A percentile compares a stretch with the other conserved stretches of the same genome.
Evolutionary conservation across 2,113 vertebrate species (phyloP).

Genomic region (Pelodiscus sinensis): DNA sequence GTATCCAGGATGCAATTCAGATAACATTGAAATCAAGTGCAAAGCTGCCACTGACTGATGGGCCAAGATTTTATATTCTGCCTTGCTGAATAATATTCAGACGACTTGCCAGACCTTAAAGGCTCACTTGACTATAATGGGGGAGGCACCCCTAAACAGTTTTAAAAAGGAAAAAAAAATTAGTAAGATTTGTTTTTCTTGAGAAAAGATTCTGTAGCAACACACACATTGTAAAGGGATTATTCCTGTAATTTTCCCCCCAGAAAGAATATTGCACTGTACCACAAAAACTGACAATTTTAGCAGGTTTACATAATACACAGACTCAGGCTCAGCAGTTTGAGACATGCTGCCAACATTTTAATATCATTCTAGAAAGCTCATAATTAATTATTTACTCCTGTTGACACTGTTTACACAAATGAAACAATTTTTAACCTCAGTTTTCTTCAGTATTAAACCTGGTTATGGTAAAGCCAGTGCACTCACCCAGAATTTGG

Average conservation of each 20-base stretch:
- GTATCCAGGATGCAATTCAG: neutral
- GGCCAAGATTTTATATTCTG: neutral
- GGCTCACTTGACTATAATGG: neutral
- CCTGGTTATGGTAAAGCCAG: neutral
- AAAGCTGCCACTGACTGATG: neutral
- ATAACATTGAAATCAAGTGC: neutral
- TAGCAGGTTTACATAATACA: neutral
- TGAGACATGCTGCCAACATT: neutral
- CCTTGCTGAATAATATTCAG: neutral
- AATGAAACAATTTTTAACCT: neutral
- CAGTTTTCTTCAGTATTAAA: neutral
- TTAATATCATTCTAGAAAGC: neutral
- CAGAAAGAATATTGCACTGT: neutral
- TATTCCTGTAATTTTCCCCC: neutral
- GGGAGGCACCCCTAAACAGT: neutral
- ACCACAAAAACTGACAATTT: neutral
- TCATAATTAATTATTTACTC: neutral
- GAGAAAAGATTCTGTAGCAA: neutral
- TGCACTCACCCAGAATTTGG: constrained; percentile 94
- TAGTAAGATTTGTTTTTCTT: neutral
- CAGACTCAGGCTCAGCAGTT: neutral
- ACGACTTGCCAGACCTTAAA: neutral
- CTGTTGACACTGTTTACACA: neutral
- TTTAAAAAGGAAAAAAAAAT: neutral
- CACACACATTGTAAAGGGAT: neutral